phyloP scores from a whole-genome alignment of 2,888 invertebrate genomes.

The Amblyjoppa proteus region DNA sequence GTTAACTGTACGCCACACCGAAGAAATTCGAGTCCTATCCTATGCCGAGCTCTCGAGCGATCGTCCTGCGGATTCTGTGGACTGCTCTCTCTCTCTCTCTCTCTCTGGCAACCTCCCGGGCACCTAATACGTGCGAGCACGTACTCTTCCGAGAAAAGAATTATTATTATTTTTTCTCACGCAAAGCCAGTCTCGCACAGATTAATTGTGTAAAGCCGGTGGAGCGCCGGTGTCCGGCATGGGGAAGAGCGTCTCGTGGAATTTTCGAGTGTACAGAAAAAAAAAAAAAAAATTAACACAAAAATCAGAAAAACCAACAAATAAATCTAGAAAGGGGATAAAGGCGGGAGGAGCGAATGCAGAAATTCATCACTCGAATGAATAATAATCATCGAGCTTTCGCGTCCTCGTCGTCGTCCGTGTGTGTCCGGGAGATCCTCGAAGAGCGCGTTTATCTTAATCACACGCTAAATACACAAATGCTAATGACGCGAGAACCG shows the following conservation, averaged over 20 bases:
- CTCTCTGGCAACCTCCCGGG: not conserved
- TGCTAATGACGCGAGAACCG: conserved; percentile 66
- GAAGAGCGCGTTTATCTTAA: conserved; percentile 53
- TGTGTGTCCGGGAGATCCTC: not conserved
- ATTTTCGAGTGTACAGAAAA: not conserved
- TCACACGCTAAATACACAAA: conserved; percentile 69
- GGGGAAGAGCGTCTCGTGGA: not conserved
- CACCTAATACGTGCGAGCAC: conserved; percentile 40
- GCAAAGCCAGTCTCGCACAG: conserved; percentile 7
- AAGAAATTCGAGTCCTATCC: conserved; percentile 49
- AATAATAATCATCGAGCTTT: conserved; percentile 46
- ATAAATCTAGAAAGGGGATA: not conserved
- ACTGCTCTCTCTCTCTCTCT: not conserved
- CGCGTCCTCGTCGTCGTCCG: conserved; percentile 29
- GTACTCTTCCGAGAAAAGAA: conserved; percentile 27
- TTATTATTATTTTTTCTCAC: not conserved
- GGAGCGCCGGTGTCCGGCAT: not conserved
- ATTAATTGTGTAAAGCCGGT: conserved; percentile 16
- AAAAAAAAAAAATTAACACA: not conserved
- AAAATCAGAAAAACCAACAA: not conserved
- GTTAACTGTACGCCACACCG: conserved; percentile 40
- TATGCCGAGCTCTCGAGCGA: not conserved
- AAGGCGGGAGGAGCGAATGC: not conserved
- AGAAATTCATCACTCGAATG: conserved; percentile 32
- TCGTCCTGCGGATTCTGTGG: conserved; percentile 10